A percentile compares a stretch with the other conserved stretches of the same genome.
phyloP scores from a whole-genome alignment of 2,888 invertebrate species.

The Mythimna pallens region DNA sequence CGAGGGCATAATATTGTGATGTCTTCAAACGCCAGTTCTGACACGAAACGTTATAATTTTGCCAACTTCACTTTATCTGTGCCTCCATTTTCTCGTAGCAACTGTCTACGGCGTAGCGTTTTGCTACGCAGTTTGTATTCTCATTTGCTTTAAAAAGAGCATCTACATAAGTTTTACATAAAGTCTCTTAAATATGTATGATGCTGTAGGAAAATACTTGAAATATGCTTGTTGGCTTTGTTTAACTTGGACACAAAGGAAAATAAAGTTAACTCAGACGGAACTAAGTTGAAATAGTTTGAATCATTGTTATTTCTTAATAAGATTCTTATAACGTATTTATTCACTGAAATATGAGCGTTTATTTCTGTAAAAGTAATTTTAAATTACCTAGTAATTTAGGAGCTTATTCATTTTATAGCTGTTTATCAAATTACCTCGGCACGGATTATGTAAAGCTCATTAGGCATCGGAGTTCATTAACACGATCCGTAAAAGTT shows the following conservation, averaged over 20 bases:
- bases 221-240: slow-evolving; percentile 56
- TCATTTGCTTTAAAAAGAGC: slow-evolving; percentile 54
- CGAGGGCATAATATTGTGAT: slow-evolving; percentile 43
- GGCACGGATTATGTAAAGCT: slow-evolving; percentile 71
- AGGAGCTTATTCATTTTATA: slow-evolving; percentile 36
- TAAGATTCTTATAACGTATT: background rate
- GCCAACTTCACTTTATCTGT: slow-evolving; percentile 46
- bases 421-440: slow-evolving; percentile 61
- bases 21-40: slow-evolving; percentile 50
- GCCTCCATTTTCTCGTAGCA: slow-evolving; percentile 51
- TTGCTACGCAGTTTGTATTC: slow-evolving; percentile 42
- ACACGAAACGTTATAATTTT: slow-evolving; percentile 58
- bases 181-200: slow-evolving; percentile 55
- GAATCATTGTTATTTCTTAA: slow-evolving; percentile 19
- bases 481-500: slow-evolving; percentile 72
- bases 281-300: slow-evolving; percentile 38
- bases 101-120: slow-evolving; percentile 58
- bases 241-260: slow-evolving; percentile 50
- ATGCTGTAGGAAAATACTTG: slow-evolving; percentile 38
- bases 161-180: slow-evolving; percentile 55
- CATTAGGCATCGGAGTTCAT: slow-evolving; percentile 76
- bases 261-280: slow-evolving; percentile 25
- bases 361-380: slow-evolving; percentile 1
- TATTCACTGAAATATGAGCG: slow-evolving; percentile 6
- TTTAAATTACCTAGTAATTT: slow-evolving; percentile 31